Percentiles rank a stretch among this genome's conserved stretches.
These are phyloP conservation scores for Tiliacea citrago DNA, from an alignment of 2,888 invertebrate genomes.

Conservation along the genomic window DNA sequence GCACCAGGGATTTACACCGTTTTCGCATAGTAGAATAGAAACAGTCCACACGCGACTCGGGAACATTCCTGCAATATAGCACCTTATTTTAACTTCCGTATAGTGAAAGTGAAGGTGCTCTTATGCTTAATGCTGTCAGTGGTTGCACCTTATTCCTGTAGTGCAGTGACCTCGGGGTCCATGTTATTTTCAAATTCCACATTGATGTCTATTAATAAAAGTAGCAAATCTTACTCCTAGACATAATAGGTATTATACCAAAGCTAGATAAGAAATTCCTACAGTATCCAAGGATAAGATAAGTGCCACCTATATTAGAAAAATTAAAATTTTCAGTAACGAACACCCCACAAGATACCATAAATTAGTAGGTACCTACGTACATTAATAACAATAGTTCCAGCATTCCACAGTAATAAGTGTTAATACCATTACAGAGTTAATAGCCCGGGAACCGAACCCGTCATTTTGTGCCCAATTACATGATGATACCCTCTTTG, in stretches of 20 bases:
- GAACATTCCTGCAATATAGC: too few relatives aligned
- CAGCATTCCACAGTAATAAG: slow-evolving; percentile 55
- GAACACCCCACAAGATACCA: slow-evolving; percentile 1
- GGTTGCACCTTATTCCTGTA: not conserved
- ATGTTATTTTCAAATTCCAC: not conserved
- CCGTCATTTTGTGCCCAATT: slow-evolving; percentile 67
- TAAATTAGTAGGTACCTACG: not conserved
- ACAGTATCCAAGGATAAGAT: not conserved
- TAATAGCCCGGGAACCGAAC: slow-evolving; percentile 54
- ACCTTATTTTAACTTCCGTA: not conserved
- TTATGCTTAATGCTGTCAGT: too few relatives aligned
- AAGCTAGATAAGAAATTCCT: not conserved
- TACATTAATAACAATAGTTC: slow-evolving; percentile 32
- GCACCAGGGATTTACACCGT: too few relatives aligned
- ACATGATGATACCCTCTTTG: slow-evolving; percentile 66
- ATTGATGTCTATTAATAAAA: not conserved
- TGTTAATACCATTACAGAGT: slow-evolving; percentile 59
- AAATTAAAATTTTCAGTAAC: not conserved
- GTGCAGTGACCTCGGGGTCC: not conserved
- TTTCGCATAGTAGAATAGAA: too few relatives aligned
- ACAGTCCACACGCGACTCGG: too few relatives aligned
- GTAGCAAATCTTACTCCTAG: not conserved
- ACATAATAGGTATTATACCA: not conserved
- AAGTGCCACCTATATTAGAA: not conserved
- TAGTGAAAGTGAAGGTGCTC: too few relatives aligned